These are phyloP conservation scores for Phataginus tricuspis DNA, from an alignment of 2,797 vertebrate species.

Conservation along the genomic window DNA sequence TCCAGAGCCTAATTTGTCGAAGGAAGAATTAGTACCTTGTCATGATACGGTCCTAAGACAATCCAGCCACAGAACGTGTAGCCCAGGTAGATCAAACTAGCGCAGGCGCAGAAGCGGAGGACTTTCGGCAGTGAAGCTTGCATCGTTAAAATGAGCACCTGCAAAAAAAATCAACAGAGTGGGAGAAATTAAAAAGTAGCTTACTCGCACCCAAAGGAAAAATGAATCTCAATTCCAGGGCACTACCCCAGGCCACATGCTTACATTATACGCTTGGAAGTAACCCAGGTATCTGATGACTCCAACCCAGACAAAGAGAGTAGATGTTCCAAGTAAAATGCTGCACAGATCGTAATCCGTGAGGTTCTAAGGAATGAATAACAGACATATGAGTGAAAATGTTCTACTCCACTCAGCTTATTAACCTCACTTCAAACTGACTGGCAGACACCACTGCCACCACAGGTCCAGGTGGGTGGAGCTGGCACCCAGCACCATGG, in stretches of 20 bases:
- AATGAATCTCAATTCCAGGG: fast-evolving
- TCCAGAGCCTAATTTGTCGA: fast-evolving
- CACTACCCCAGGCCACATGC: slow-evolving; percentile 23
- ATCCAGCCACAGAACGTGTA: slow-evolving; percentile 99
- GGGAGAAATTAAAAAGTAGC: background rate
- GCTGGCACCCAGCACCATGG: too few species aligned
- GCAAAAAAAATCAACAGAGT: background rate
- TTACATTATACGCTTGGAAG: slow-evolving; percentile 98
- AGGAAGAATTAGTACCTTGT: slow-evolving; percentile 89
- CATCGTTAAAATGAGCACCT: slow-evolving; percentile 99
- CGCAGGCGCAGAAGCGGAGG: slow-evolving; percentile 97
- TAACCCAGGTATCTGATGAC: slow-evolving; percentile 98
- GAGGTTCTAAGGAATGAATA: slow-evolving; percentile 89
- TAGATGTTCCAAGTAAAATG: slow-evolving; percentile 97
- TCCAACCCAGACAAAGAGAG: slow-evolving; percentile 96
- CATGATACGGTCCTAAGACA: slow-evolving; percentile 96
- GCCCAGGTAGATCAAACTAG: slow-evolving; percentile 98
- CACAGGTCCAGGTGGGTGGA: too few species aligned
- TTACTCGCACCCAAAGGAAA: background rate
- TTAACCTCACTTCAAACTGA: background rate
- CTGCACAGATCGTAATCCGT: slow-evolving; percentile 97
- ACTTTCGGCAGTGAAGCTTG: slow-evolving; percentile 96
- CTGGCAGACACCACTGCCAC: background rate
- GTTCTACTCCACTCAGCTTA: background rate
- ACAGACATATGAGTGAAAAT: slow-evolving; percentile 50